Evolutionary conservation across 2,797 vertebrate species (phyloP).

Genomic region (Halcyon badia): DNA sequence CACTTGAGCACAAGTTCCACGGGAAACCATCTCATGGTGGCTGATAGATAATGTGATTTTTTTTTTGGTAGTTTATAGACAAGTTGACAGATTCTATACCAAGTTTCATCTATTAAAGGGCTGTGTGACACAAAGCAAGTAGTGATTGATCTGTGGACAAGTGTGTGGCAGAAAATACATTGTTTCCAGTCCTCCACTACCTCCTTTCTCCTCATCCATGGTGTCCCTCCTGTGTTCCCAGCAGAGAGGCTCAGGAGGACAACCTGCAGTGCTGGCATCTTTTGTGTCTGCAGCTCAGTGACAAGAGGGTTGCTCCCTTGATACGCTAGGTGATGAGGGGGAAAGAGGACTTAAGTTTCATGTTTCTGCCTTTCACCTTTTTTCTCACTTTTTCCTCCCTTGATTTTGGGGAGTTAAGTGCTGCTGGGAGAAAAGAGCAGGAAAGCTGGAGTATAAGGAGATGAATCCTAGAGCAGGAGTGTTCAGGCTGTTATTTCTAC

Average conservation of each 20-base stretch:
- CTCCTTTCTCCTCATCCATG: background rate
- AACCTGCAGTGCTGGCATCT: background rate
- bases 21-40: background rate
- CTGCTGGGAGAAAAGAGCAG: background rate
- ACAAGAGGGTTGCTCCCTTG: background rate
- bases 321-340: background rate
- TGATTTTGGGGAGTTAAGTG: background rate
- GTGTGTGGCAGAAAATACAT: accelerated
- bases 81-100: background rate
- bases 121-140: background rate
- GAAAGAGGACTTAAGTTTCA: background rate
- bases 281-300: background rate
- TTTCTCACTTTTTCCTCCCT: background rate
- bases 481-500: background rate
- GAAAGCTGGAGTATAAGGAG: background rate
- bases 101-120: background rate
- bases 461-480: background rate
- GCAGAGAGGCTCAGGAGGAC: background rate
- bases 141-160: background rate
- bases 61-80: background rate
- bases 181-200: background rate
- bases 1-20: background rate
- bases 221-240: background rate
- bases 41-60: background rate
- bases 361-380: background rate